Conservation (phyloP, 2,797 vertebrate genomes). For the Propithecus deckenii region DNA sequence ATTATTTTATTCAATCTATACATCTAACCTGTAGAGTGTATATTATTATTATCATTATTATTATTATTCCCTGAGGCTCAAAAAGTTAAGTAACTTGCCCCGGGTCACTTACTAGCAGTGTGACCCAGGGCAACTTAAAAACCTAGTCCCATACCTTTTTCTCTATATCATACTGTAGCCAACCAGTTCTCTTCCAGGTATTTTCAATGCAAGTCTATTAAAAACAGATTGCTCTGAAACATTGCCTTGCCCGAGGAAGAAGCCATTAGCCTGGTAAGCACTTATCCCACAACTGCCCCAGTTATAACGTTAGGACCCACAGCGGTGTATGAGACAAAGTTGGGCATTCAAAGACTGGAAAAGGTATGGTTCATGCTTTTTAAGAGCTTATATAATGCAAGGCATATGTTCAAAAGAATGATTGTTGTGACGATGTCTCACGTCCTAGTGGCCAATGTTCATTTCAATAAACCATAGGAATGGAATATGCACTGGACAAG, state of each 20-base stretch:
- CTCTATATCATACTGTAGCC: not conserved
- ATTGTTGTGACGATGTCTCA: not conserved
- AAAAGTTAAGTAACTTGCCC: not conserved
- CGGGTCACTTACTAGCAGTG: not conserved
- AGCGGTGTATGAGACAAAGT: not conserved
- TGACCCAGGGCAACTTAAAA: not conserved
- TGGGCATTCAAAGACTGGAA: not conserved
- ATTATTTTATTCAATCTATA: not conserved
- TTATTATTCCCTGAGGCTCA: not conserved
- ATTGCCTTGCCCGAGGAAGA: not conserved
- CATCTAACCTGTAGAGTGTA: not conserved
- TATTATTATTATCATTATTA: not conserved
- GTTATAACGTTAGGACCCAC: not conserved
- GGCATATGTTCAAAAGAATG: not conserved
- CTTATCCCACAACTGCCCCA: not conserved
- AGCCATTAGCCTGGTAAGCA: not conserved
- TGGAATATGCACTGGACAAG: not conserved
- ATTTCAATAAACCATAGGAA: not conserved
- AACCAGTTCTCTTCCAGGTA: not conserved
- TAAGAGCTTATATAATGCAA: not conserved
- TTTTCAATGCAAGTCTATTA: not conserved
- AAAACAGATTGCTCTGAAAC: not conserved
- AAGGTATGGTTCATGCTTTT: not conserved
- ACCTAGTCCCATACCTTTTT: not conserved
- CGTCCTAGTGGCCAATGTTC: not conserved